Base-by-base conservation (phyloP, 1,140 invertebrate species). In the Coenobita brevimanus region DNA sequence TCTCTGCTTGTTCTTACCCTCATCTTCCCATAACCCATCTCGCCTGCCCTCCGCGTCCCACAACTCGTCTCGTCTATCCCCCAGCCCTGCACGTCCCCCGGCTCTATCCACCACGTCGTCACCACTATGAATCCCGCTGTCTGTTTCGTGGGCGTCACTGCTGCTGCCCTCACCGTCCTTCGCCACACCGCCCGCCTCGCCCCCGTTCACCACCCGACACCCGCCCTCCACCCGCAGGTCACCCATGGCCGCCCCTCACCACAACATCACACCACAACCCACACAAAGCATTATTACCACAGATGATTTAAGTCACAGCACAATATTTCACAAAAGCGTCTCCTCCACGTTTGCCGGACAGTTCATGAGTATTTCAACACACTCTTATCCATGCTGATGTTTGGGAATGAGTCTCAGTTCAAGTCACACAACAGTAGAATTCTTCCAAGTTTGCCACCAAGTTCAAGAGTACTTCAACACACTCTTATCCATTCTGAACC, bases 111-210 rank as follows among this genome's bases (percentile, higher is more conserved):
- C 84, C 60, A 87, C 84, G 43, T 87, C 84, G 43, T 87, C 84
- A 33, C 84, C 84, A 6, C 84, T 87, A 33, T 87, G 84, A 33
- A 87, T 87, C 24, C 84, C 84, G n/a, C 84, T 87, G 76, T 87
- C 84, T 17, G 84, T 87, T n/a, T 87, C 84, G 60, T 87, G 84
- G 75, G 84, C 62, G 30, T 87, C 84, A 41, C 69, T 75, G 76
- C 62, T 80, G 33, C 69, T 75, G 76, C 62, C 69, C 62, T 80
- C 75, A 27, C 84, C 62, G 64, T 87, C 84, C 46, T 87, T 87
- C 27, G 43, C 84, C n/a, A n/a, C 17, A 10, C 38, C 76, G n/a
- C 54, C 62, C n/a, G n/a, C n/a, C n/a, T n/a, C n/a, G 38, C 73
- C 38, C 6, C 64, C 43, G 36, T 46, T 82, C 64, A 82, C 24